A percentile compares a stretch with the other conserved stretches of the same genome.
Conservation (phyloP, 2,113 vertebrate species). For the Sitta europaea region DNA sequence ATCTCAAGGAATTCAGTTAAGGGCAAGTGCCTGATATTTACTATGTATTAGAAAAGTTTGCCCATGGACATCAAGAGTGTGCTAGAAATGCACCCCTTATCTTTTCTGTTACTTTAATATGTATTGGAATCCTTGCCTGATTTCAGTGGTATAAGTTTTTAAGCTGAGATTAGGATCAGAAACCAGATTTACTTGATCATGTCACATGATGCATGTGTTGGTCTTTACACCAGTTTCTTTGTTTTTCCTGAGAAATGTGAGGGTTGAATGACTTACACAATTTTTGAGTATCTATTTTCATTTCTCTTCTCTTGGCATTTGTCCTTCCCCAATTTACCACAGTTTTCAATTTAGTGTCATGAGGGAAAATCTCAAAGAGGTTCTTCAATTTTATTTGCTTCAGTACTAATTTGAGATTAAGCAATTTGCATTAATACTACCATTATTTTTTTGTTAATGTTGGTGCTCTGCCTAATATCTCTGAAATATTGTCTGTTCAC, state of each 20-base stretch:
- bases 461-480: background rate
- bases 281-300: background rate
- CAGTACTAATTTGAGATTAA: background rate
- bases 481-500: background rate
- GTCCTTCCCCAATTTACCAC: background rate
- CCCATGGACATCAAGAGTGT: background rate
- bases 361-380: background rate
- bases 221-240: background rate
- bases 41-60: background rate
- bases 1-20: background rate
- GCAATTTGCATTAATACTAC: background rate
- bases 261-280: background rate
- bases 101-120: background rate
- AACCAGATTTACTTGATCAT: background rate
- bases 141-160: background rate
- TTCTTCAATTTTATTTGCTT: background rate
- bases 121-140: background rate
- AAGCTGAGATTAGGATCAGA: background rate
- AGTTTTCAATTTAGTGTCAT: background rate
- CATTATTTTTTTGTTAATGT: background rate
- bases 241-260: background rate
- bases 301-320: background rate
- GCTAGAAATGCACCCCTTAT: background rate
- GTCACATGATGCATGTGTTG: fast-evolving
- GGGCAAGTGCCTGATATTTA: background rate